phyloP scores from a whole-genome alignment of 2,888 invertebrate genomes.

The Drosophila multiciliata region DNA sequence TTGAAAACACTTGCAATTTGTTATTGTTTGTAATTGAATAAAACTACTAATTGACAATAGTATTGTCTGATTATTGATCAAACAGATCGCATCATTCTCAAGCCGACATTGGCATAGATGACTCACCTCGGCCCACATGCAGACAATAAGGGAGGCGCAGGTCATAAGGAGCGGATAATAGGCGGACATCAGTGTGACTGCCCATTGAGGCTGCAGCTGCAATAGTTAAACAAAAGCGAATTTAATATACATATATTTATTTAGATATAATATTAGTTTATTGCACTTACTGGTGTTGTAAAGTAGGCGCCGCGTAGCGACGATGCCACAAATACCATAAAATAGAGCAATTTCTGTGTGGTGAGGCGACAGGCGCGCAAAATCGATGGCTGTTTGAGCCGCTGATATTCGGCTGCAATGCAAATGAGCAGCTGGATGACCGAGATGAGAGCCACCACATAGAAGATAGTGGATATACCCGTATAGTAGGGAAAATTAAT shows the following conservation, averaged over 20 bases:
- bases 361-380: conserved; percentile 93
- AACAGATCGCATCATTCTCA: neutral
- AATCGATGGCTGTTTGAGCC: conserved; percentile 93
- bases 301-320: conserved; percentile 95
- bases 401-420: conserved; percentile 92
- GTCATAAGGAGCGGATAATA: conserved; percentile 96
- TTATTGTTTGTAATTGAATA: neutral
- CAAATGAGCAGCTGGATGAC: conserved; percentile 94
- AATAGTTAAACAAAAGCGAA: neutral
- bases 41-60: neutral
- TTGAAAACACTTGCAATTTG: neutral
- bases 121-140: conserved; percentile 97
- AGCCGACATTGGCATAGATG: neutral
- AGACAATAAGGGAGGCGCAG: conserved; percentile 95
- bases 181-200: conserved; percentile 93
- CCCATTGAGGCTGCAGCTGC: conserved; percentile 93
- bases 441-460: conserved; percentile 93
- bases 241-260: neutral
- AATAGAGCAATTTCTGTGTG: conserved; percentile 94
- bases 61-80: neutral
- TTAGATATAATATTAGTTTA: neutral
- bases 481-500: conserved; percentile 93
- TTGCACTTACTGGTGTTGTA: conserved; percentile 91
- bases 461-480: conserved; percentile 91
- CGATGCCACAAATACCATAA: conserved; percentile 94